Conservation (phyloP, 2,113 vertebrate genomes). For the Hemiscyllium ocellatum region DNA sequence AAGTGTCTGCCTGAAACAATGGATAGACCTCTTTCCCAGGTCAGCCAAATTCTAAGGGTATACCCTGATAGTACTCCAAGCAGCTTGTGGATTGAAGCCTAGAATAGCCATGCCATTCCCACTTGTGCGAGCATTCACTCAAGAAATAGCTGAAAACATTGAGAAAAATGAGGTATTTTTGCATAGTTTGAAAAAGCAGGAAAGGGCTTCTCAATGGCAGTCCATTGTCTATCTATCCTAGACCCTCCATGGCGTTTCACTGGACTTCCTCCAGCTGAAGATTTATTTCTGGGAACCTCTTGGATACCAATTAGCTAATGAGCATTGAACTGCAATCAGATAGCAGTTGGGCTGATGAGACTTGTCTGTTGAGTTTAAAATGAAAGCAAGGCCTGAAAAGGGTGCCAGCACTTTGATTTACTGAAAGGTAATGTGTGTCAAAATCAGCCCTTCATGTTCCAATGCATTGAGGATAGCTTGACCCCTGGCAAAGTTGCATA, state of each 20-base stretch:
- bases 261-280: neutral
- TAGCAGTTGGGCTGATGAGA: neutral
- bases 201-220: neutral
- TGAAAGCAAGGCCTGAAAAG: neutral
- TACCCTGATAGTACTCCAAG: neutral
- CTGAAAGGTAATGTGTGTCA: neutral
- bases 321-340: neutral
- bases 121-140: neutral
- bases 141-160: neutral
- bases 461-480: neutral
- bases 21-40: neutral
- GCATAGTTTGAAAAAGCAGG: neutral
- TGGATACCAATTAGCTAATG: neutral
- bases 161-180: neutral
- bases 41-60: neutral
- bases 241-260: neutral
- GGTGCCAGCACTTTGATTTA: neutral
- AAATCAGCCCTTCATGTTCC: neutral
- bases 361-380: neutral
- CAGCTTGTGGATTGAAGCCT: neutral
- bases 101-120: neutral
- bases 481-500: neutral
- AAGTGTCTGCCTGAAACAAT: neutral
- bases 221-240: neutral
- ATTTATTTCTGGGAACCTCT: neutral